Base-by-base conservation (phyloP, 92 coral and sea anemone species). In the Zoanthus sansibaricus region DNA sequence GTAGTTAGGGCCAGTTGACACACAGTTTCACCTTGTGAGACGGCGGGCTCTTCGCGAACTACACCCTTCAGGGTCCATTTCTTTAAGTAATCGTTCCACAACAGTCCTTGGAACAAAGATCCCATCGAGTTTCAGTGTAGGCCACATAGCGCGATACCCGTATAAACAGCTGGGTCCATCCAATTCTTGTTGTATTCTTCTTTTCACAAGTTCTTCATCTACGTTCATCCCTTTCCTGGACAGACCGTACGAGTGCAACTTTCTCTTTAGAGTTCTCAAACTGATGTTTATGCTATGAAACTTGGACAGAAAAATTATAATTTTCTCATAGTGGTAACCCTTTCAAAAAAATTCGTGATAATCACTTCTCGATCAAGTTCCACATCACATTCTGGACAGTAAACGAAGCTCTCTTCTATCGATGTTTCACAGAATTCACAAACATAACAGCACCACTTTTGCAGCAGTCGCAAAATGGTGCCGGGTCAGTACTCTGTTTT, bases 391-490 rank as follows among this genome's bases (percentile, higher is more conserved):
- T 73, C 78, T 73, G 78, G 78, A 9, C 78, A 73, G 20, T 73
- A 18, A 73, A 73, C 59, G 59, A 73, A 73, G 59, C 31, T 46
- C 59, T 73, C 31, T 73, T 73, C 59, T 45, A 73, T 73, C 12
- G 59, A 46, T 46, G 78, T 73, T 73, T 73, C 78, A 45, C 30
- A 73, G 58, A 73, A 73, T 45, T 73, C 78, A 58, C 78, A 73
- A 73, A 73, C 78, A 45, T 46, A 55, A 73, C 54, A 46, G 58
- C 78, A 46, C 77, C 54, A 72, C 54, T 72, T 72, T 72, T 56
- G 55, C 77, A 72, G 77, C 77, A 72, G 77, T 72, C 21, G 77
- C 77, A 72, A 72, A 72, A 72, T 72, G 77, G 77, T 56, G 77
- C 42, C 42, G 77, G 42, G 6, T 32, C 6, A 25, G 72, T 67